A percentile compares a stretch with the other conserved stretches of the same genome.
Evolutionary conservation across 2,113 vertebrate genomes (phyloP).

Genomic region (Lagopus leucura): DNA sequence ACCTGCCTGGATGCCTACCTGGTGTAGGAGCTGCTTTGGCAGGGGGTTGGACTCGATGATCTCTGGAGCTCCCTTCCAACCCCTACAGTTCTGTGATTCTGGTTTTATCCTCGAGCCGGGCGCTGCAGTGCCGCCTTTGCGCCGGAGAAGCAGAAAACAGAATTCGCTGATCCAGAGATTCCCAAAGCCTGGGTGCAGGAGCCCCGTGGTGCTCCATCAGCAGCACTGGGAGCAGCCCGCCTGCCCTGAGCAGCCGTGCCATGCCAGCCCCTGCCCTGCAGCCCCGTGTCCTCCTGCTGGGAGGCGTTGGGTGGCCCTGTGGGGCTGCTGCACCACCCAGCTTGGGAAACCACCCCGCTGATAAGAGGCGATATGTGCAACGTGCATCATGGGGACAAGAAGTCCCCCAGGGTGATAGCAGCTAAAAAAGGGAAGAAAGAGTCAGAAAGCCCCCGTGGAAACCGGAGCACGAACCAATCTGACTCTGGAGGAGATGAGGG

Average conservation of each 20-base stretch:
- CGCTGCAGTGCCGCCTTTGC: accelerated
- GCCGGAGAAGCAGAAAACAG: accelerated
- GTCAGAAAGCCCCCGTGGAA: background rate
- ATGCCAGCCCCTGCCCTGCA: accelerated
- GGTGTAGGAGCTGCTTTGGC: no score
- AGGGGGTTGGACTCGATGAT: no score
- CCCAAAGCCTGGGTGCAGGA: accelerated
- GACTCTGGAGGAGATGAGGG: background rate
- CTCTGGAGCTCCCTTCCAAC: no score
- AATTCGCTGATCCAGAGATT: accelerated
- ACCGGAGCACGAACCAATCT: accelerated
- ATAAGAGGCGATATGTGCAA: accelerated
- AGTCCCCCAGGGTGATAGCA: accelerated
- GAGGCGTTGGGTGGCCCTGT: accelerated
- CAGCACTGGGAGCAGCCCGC: background rate
- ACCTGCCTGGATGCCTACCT: no score
- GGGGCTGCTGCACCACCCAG: accelerated
- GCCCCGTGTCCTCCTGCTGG: background rate
- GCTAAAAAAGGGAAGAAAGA: background rate
- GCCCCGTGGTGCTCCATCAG: background rate
- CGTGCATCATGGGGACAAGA: background rate
- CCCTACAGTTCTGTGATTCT: no score
- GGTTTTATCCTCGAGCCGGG: background rate
- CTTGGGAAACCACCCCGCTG: accelerated
- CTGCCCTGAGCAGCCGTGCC: background rate